Base-by-base conservation (phyloP, 2,888 invertebrate species). In the Poecilobothrus nobilitatus region DNA sequence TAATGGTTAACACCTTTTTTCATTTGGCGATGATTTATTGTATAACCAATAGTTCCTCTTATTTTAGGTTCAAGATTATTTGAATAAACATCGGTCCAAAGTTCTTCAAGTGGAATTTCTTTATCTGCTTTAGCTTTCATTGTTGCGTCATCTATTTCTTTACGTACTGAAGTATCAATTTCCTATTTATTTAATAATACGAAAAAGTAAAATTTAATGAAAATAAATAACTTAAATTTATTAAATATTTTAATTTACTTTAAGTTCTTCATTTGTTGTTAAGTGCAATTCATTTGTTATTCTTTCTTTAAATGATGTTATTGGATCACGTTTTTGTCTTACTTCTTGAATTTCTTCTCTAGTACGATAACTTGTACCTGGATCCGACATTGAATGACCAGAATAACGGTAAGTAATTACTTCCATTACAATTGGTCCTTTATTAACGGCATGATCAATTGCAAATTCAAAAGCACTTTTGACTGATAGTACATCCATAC, bases 371-470 rank as follows among this genome's bases (percentile, higher is more conserved):
- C 95, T 95, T 0, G 95, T 95, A 67, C 98, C 98, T 5, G 98
- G 98, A 85, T 99, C 98, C 9, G 96, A 96, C 97, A 99, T 98
- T 71, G 96, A 97, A 84, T 99, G 98, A 0, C 98, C 98, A 71
- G 90, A 90, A 84, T 97, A 99, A 67, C 97, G 88, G 82, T 98
- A 98, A 1, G 97, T 98, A 73, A 89, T 89, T 78, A 92, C 89
- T 83, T 99, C 98, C 82, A 98, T 84, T 6, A 99, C 85, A 33
- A 99, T 82, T 0, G 98, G 98, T 0, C 97, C 79, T 34, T 73
- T 70, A 0, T 72, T 70, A 1, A 70, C 7, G 1, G 72, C 78
- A 74, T 76, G 74, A 78, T 95, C 89, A 66, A 92, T 87, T 27
- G 92, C 92, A 81, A 88, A 97, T 72, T 86, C 83, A 0, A 90